Percentiles rank a stretch among this genome's conserved stretches.
phyloP scores from a whole-genome alignment of 2,797 vertebrate genomes.

The Taeniopygia guttata region DNA sequence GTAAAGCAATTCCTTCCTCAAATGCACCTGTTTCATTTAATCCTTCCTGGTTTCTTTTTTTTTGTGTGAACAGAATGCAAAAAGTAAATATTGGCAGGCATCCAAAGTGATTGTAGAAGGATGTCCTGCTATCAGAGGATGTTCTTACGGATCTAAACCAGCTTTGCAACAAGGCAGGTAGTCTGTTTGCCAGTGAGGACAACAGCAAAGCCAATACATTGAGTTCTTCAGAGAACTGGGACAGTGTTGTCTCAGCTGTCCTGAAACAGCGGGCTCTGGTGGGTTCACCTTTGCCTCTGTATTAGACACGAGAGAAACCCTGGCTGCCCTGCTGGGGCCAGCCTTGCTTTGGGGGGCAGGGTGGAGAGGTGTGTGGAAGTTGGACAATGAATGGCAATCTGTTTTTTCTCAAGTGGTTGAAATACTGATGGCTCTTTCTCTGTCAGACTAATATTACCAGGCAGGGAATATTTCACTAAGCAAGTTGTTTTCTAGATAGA shows the following conservation, averaged over 20 bases:
- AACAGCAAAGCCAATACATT: background rate
- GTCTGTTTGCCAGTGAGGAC: rapidly evolving
- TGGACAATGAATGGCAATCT: background rate
- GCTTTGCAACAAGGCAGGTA: background rate
- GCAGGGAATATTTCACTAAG: background rate
- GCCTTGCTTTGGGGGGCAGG: background rate
- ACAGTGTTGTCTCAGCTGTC: background rate
- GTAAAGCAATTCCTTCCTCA: background rate
- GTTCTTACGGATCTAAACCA: background rate
- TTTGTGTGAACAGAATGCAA: background rate
- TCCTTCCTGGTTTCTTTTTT: background rate
- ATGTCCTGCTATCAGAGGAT: background rate
- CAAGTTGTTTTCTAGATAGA: rapidly evolving
- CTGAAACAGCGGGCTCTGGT: background rate
- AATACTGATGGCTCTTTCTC: background rate
- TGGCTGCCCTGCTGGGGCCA: background rate
- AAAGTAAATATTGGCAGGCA: background rate
- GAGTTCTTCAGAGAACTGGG: background rate
- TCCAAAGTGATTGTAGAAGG: background rate
- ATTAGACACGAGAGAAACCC: rapidly evolving
- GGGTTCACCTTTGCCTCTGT: background rate
- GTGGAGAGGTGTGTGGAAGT: background rate
- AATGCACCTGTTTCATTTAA: background rate
- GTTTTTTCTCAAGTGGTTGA: background rate
- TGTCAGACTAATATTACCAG: background rate